Percentiles rank a stretch among this genome's conserved stretches.
These are phyloP conservation scores for Lethrus apterus DNA, from an alignment of 1,140 invertebrate genomes.

Conservation along the genomic window DNA sequence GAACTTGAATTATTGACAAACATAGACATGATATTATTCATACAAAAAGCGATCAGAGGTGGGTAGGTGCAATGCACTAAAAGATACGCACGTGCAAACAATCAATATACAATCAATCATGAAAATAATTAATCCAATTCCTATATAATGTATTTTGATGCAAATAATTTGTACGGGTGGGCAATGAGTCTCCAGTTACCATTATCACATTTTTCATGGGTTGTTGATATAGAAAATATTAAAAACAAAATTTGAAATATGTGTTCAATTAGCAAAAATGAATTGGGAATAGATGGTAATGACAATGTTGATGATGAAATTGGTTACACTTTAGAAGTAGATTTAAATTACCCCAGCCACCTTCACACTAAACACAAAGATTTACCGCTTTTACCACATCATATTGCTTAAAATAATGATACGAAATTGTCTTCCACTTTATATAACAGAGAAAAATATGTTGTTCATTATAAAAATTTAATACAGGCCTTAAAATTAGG, in stretches of 20 bases:
- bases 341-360: constrained; percentile 26
- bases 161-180: constrained; percentile 47
- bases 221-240: constrained; percentile 20
- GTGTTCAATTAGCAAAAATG: too few relatives aligned
- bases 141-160: constrained; percentile 40
- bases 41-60: constrained; percentile 28
- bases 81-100: constrained; percentile 31
- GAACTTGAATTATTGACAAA: constrained; percentile 43
- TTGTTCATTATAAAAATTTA: constrained; percentile 22
- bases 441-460: constrained; percentile 19
- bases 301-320: background rate
- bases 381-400: constrained; percentile 3
- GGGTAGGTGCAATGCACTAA: constrained; percentile 22
- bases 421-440: constrained; percentile 16
- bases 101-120: constrained; percentile 35
- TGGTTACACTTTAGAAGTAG: constrained; percentile 10
- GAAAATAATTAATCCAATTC: constrained; percentile 38
- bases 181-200: constrained; percentile 40
- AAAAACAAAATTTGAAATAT: background rate
- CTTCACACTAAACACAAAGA: constrained; percentile 17
- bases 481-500: constrained; percentile 19
- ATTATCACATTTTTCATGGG: constrained; percentile 34
- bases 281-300: background rate
- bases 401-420: background rate
- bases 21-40: constrained; percentile 31